These are phyloP conservation scores for Octomys mimax DNA, from an alignment of 2,797 vertebrate species.

Conservation along the genomic window DNA sequence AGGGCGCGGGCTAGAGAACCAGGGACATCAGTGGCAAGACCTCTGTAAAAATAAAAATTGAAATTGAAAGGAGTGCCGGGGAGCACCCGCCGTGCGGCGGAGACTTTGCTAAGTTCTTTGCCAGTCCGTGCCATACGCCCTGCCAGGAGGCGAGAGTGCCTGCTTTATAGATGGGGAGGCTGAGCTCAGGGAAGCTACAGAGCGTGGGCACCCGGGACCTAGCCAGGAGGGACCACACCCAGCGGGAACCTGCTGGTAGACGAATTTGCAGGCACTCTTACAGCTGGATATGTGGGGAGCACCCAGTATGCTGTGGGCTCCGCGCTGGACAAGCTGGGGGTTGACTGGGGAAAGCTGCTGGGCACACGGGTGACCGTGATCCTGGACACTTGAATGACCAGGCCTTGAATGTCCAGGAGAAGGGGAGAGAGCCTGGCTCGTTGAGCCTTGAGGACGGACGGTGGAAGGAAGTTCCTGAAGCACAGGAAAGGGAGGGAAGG, in stretches of 20 bases:
- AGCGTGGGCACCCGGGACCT: accelerated
- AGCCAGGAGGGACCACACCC: too few relatives aligned
- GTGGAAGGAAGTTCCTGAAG: not conserved
- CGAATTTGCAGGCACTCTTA: not conserved
- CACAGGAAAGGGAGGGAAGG: not conserved
- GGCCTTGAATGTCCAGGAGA: not conserved
- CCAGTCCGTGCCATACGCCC: not conserved
- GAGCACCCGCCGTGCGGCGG: not conserved
- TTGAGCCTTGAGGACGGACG: not conserved
- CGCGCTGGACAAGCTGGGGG: not conserved
- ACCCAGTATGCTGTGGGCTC: not conserved
- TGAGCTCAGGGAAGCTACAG: not conserved
- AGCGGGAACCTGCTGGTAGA: not conserved
- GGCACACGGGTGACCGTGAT: not conserved
- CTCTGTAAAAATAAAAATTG: not conserved
- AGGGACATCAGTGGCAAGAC: not conserved
- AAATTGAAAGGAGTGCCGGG: not conserved
- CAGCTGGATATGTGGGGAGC: not conserved
- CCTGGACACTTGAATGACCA: not conserved
- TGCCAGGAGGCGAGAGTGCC: not conserved
- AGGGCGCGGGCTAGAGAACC: not conserved
- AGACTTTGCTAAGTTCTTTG: not conserved
- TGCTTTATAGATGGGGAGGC: not conserved
- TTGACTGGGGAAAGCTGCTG: not conserved
- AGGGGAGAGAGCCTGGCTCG: not conserved